Percentiles rank a stretch among this genome's conserved stretches.
phyloP scores from a whole-genome alignment of 2,888 invertebrate species.

The Melitaea athalia region DNA sequence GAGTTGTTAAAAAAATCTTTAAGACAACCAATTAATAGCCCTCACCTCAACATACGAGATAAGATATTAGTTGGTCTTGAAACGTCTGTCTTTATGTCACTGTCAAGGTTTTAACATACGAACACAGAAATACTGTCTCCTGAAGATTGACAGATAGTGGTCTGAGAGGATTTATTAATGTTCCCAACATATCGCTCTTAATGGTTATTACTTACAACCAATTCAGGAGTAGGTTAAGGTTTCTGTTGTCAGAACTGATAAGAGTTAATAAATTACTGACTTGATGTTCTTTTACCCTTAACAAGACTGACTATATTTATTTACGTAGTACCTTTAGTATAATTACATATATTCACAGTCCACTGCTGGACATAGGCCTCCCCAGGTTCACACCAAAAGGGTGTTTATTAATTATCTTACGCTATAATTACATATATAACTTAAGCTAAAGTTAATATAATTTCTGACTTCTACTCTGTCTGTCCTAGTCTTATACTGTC shows the following conservation, averaged over 20 bases:
- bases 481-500: too few species aligned
- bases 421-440: too few species aligned
- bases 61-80: slow-evolving; percentile 12
- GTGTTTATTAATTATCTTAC: too few species aligned
- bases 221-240: slow-evolving; percentile 37
- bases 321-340: too few species aligned
- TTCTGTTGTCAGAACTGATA: slow-evolving; percentile 11
- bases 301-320: slow-evolving; percentile 1
- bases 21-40: too few species aligned
- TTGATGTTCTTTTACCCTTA: slow-evolving; percentile 15
- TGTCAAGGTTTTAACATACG: slow-evolving; percentile 19
- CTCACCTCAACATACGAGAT: background rate
- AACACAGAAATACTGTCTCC: slow-evolving; percentile 18
- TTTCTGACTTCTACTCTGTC: too few species aligned
- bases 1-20: too few species aligned
- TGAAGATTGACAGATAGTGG: slow-evolving; percentile 11
- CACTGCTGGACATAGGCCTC: too few species aligned
- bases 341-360: too few species aligned
- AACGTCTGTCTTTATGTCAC: slow-evolving; percentile 6
- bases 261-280: slow-evolving; percentile 20
- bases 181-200: slow-evolving; percentile 14
- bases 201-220: slow-evolving; percentile 16
- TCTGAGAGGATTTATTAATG: slow-evolving; percentile 8
- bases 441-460: too few species aligned
- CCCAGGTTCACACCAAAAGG: too few species aligned